phyloP scores from a whole-genome alignment of 2,113 vertebrate genomes.

The Chaetodon trifascialis region DNA sequence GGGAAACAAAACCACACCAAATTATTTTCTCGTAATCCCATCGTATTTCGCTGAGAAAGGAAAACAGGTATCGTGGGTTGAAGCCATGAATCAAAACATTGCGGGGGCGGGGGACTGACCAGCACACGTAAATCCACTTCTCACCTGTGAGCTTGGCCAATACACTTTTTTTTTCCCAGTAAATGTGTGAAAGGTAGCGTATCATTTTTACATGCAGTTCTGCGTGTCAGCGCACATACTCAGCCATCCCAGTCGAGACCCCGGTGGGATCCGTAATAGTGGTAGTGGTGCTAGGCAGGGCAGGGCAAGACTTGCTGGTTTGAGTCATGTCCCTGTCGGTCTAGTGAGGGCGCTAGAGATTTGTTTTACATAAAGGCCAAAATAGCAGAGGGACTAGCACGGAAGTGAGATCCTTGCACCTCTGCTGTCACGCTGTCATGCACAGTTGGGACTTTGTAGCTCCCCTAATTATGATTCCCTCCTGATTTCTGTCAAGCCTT shows the following conservation, averaged over 20 bases:
- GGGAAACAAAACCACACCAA: conserved; percentile 46
- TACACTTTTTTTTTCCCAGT: neutral
- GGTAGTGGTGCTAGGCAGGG: conserved; percentile 37
- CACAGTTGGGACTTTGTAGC: conserved; percentile 41
- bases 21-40: conserved; percentile 44
- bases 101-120: neutral
- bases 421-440: conserved; percentile 34
- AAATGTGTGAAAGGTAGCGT: conserved; percentile 21
- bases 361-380: conserved; percentile 50
- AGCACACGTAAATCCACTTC: conserved; percentile 51
- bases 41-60: conserved; percentile 21
- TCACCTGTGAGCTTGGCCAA: conserved; percentile 32
- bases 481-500: conserved; percentile 51
- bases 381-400: conserved; percentile 23
- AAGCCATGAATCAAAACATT: conserved; percentile 52
- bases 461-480: conserved; percentile 43
- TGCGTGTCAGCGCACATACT: conserved; percentile 46
- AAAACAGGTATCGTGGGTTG: conserved; percentile 48
- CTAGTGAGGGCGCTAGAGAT: conserved; percentile 66
- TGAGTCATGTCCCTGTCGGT: conserved; percentile 58
- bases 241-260: conserved; percentile 18
- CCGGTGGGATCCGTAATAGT: conserved; percentile 33
- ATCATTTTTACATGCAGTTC: conserved; percentile 40
- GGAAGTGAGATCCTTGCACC: neutral
- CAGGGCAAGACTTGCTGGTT: conserved; percentile 71